Percentiles rank a stretch among this genome's conserved stretches.
phyloP scores from a whole-genome alignment of 2,888 invertebrate genomes.

The Blomia tropicalis region DNA sequence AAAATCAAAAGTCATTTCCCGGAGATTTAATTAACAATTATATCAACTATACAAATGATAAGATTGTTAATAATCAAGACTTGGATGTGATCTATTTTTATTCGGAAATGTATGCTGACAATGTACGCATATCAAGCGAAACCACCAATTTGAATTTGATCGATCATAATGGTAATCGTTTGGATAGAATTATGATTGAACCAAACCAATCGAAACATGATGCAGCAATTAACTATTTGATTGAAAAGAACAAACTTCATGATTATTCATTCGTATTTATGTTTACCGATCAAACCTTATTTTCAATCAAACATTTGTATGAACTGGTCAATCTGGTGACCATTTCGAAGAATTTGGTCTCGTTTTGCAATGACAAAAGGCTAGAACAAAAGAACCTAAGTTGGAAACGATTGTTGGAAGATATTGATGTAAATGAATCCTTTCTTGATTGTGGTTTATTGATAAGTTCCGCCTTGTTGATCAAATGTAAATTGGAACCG shows the following conservation, averaged over 20 bases:
- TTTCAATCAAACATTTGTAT: constrained; percentile 55
- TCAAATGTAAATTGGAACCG: not conserved
- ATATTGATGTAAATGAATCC: not conserved
- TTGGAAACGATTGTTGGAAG: not conserved
- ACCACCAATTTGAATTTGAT: not conserved
- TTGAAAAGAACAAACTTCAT: constrained; percentile 18
- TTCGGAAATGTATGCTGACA: not conserved
- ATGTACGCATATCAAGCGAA: not conserved
- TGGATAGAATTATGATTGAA: not conserved
- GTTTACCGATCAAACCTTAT: constrained; percentile 66
- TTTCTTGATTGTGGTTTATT: constrained; percentile 16
- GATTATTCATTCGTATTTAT: constrained; percentile 85
- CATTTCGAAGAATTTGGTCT: not conserved
- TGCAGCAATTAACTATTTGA: constrained; percentile 15
- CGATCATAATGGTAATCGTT: not conserved
- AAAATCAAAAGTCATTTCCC: constrained; percentile 12
- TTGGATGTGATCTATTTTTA: constrained; percentile 10
- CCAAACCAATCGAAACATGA: not conserved
- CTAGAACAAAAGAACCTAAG: not conserved
- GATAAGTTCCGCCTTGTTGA: constrained; percentile 16
- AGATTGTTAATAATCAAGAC: not conserved
- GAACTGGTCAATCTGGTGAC: constrained; percentile 54
- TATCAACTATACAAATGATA: not conserved
- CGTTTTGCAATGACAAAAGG: not conserved
- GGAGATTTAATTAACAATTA: not conserved